phyloP scores from a whole-genome alignment of 2,797 vertebrate genomes.

The Bradypus variegatus region DNA sequence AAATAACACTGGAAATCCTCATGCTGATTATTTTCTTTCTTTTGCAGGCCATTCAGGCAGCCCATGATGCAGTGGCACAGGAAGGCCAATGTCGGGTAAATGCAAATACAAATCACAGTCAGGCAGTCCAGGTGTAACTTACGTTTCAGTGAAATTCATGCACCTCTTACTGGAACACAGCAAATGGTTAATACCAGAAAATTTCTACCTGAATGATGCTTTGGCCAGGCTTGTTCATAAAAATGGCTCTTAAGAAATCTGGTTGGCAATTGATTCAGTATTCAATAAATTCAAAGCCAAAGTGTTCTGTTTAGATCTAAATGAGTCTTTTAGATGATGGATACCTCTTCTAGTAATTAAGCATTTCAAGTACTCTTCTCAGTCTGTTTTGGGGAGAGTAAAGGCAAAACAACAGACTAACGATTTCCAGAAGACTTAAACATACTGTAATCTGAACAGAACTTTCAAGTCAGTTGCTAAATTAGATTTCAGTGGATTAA shows the following conservation, averaged over 20 bases:
- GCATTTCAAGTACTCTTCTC: neutral
- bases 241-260: neutral
- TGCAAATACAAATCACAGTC: neutral
- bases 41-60: constrained; percentile 82
- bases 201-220: neutral
- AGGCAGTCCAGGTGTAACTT: neutral
- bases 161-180: neutral
- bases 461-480: neutral
- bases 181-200: neutral
- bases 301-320: neutral
- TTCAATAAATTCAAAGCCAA: neutral
- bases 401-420: neutral
- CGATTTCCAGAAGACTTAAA: neutral
- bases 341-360: neutral
- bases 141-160: neutral
- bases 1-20: neutral
- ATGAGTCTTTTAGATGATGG: neutral
- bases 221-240: neutral
- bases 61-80: constrained; percentile 87
- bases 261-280: neutral
- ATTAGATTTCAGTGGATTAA: neutral
- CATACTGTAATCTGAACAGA: neutral
- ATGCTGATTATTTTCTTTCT: constrained; percentile 34
- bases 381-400: neutral
- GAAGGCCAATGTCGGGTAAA: constrained; percentile 93